Evolutionary conservation across 1,140 invertebrate species (phyloP).

Genomic region (Psix sp.): DNA sequence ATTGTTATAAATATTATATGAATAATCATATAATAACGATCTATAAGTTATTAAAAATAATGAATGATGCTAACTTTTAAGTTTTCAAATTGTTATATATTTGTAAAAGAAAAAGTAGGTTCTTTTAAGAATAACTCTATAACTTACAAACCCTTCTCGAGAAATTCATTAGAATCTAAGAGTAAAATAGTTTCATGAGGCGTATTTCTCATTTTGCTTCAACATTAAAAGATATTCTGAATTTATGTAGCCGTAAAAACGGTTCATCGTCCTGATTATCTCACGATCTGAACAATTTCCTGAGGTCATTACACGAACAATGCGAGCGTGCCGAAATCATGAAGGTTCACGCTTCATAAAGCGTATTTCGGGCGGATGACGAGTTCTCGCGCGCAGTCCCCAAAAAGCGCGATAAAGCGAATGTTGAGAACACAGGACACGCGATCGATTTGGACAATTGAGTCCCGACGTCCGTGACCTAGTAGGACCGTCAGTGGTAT

Average conservation of each 20-base stretch:
- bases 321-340: constrained; percentile 60
- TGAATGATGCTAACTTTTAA: too few relatives aligned
- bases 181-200: too few relatives aligned
- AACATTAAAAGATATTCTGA: neutral
- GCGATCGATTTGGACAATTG: constrained; percentile 58
- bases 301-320: constrained; percentile 59
- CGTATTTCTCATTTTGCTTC: too few relatives aligned
- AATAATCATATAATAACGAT: too few relatives aligned
- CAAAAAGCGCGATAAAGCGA: constrained; percentile 27
- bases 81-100: too few relatives aligned
- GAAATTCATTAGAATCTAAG: too few relatives aligned
- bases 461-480: constrained; percentile 60
- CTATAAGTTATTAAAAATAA: too few relatives aligned
- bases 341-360: constrained; percentile 63
- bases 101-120: too few relatives aligned
- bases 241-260: constrained; percentile 14
- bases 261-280: constrained; percentile 24
- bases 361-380: constrained; percentile 30
- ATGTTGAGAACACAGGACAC: constrained; percentile 14
- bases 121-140: too few relatives aligned
- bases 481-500: constrained; percentile 45
- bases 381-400: constrained; percentile 30
- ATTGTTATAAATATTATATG: too few relatives aligned
- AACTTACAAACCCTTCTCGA: too few relatives aligned
- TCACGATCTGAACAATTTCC: constrained; percentile 46